A percentile compares a stretch with the other conserved stretches of the same genome.
Conservation (phyloP, 2,797 vertebrate genomes). For the Tiaroga cobitis region DNA sequence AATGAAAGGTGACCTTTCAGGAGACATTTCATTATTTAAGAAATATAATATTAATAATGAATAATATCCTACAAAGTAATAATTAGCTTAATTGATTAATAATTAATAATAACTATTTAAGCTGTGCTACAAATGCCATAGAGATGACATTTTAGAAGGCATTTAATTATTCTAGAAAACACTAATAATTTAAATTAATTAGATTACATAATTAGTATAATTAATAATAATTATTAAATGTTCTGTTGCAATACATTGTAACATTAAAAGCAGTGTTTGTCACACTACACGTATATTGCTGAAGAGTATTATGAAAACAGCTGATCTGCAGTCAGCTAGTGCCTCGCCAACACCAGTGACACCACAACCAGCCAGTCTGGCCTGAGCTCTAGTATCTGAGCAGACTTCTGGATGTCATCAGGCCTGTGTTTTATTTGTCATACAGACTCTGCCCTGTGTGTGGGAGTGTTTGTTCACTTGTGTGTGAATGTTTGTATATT, state of each 20-base stretch:
- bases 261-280: not conserved
- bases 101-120: too few relatives aligned
- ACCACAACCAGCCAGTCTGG: not conserved
- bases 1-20: not conserved
- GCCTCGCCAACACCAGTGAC: not conserved
- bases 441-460: not conserved
- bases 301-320: too few relatives aligned
- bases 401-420: conserved; percentile 13
- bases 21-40: too few relatives aligned
- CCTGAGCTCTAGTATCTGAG: not conserved
- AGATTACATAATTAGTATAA: not conserved
- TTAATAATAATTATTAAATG: not conserved
- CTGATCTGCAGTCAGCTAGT: not conserved
- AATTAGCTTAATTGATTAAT: too few relatives aligned
- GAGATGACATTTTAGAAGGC: not conserved
- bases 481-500: conserved; percentile 21
- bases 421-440: conserved; percentile 4
- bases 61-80: too few relatives aligned
- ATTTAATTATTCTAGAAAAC: not conserved
- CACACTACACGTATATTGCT: too few relatives aligned
- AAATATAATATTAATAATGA: too few relatives aligned
- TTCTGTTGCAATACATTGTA: not conserved
- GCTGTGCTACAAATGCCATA: too few relatives aligned
- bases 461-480: conserved; percentile 26
- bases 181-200: not conserved